phyloP scores from a whole-genome alignment of 2,113 vertebrate species.

The Neofelis nebulosa region DNA sequence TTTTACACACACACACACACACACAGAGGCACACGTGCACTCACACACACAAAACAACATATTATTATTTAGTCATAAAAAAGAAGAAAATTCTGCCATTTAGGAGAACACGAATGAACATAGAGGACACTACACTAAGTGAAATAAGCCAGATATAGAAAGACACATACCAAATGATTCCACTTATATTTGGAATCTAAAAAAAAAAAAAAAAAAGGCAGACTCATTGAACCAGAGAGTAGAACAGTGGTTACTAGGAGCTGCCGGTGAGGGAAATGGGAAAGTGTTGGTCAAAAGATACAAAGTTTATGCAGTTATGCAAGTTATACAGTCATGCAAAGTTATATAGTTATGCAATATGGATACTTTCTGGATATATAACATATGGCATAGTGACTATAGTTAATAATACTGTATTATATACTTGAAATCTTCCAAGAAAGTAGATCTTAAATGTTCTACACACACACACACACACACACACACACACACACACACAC shows the following conservation, averaged over 20 bases:
- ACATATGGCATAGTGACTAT: background rate
- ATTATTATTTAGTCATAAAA: background rate
- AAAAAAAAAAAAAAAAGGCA: background rate
- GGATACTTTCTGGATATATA: background rate
- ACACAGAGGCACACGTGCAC: background rate
- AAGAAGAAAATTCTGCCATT: background rate
- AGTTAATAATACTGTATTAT: background rate
- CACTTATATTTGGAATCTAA: background rate
- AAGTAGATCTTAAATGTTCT: background rate
- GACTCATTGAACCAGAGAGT: background rate
- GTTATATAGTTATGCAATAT: background rate
- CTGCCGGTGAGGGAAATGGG: background rate
- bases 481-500: background rate
- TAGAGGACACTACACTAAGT: background rate
- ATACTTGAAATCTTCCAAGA: background rate
- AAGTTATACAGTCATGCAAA: background rate
- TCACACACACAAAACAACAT: background rate
- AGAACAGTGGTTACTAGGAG: background rate
- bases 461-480: background rate
- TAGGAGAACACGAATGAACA: background rate
- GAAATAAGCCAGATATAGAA: background rate
- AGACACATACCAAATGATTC: background rate
- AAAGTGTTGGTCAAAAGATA: background rate
- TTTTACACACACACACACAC: background rate
- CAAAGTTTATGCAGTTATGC: background rate